Evolutionary conservation across 2,888 invertebrate species (phyloP).

Genomic region (Leucoma salicis): DNA sequence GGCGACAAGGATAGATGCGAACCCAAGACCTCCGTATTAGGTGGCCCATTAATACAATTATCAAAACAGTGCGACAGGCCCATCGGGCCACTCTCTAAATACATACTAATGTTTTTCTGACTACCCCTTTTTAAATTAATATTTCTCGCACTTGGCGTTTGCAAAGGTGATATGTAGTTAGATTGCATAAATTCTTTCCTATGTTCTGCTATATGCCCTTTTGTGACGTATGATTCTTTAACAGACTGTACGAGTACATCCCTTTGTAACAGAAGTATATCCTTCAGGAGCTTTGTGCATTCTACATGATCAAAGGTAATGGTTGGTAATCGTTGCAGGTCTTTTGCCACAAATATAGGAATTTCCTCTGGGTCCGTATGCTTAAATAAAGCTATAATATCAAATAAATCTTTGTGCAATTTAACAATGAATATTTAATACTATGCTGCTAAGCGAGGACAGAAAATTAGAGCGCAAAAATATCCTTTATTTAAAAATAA

Average conservation of each 20-base stretch:
- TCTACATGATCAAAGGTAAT: conserved; percentile 1
- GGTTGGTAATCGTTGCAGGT: conserved; percentile 4
- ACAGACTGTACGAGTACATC: no score
- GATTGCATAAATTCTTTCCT: background rate
- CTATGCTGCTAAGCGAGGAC: no score
- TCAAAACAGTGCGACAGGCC: background rate
- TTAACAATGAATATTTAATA: no score
- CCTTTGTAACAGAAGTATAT: conserved; percentile 2
- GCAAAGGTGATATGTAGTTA: background rate
- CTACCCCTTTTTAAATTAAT: background rate
- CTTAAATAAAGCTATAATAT: conserved; percentile 9
- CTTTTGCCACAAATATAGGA: conserved; percentile 6
- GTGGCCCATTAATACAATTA: no score
- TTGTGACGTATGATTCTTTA: background rate
- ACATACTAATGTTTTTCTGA: no score
- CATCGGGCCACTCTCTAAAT: background rate
- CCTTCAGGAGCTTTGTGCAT: conserved; percentile 3
- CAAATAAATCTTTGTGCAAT: no score
- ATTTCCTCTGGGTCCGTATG: conserved; percentile 3
- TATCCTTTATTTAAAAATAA: no score
- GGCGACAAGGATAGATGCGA: no score
- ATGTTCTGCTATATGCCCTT: background rate
- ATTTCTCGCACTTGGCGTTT: background rate
- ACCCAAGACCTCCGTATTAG: background rate
- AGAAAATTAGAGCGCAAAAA: no score